Percentiles rank a stretch among this genome's conserved stretches.
Evolutionary conservation across 2,888 invertebrate genomes (phyloP).

Genomic region (Pachliopta kotzebuea): DNA sequence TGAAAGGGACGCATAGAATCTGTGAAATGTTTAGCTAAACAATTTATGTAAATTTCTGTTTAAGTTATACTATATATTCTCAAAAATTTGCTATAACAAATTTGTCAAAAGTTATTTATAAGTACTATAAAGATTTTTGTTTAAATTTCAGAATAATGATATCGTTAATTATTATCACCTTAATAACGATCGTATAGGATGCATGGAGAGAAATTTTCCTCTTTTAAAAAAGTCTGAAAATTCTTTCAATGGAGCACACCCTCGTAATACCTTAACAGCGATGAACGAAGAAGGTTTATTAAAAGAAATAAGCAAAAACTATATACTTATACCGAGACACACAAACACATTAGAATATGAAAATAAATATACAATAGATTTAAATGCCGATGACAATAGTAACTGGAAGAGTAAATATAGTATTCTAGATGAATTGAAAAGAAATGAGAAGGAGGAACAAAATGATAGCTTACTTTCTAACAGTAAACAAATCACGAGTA

Average conservation of each 20-base stretch:
- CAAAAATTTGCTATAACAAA: background rate
- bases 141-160: slow-evolving; percentile 32
- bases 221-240: background rate
- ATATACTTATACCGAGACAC: slow-evolving; percentile 66
- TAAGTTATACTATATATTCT: too few species aligned
- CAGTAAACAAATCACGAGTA: background rate
- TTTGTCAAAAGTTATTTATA: background rate
- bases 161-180: slow-evolving; percentile 4
- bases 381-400: slow-evolving; percentile 39
- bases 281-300: slow-evolving; percentile 48
- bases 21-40: too few species aligned
- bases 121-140: slow-evolving; percentile 1
- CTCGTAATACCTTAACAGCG: slow-evolving; percentile 3
- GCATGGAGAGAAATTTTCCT: slow-evolving; percentile 24
- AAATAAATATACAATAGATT: slow-evolving; percentile 31
- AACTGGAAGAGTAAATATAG: slow-evolving; percentile 74
- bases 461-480: background rate
- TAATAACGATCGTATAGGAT: slow-evolving; percentile 24
- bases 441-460: slow-evolving; percentile 46
- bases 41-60: too few species aligned
- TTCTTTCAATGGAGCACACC: background rate
- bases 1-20: too few species aligned
- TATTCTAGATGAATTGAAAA: slow-evolving; percentile 62
- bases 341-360: slow-evolving; percentile 36
- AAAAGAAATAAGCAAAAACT: slow-evolving; percentile 65